A percentile compares a stretch with the other conserved stretches of the same genome.
phyloP scores from a whole-genome alignment of 1,140 invertebrate genomes.

The Physella acuta region DNA sequence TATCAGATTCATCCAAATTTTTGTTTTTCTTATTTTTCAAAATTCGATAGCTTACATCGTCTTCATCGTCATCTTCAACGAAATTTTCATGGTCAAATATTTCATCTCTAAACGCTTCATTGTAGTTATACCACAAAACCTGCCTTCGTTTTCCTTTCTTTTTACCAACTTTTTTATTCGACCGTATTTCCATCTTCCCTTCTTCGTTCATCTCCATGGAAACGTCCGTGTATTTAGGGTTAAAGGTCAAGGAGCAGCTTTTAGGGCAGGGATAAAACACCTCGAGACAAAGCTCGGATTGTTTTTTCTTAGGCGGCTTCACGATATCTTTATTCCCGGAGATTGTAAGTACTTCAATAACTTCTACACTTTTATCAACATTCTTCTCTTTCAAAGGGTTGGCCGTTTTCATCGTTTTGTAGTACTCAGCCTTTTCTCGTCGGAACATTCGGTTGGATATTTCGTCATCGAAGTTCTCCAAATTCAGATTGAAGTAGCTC shows the following conservation, averaged over 20 bases:
- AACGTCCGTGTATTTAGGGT: conserved; percentile 28
- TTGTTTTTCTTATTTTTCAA: not conserved
- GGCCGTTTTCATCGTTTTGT: not conserved
- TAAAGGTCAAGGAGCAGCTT: conserved; percentile 24
- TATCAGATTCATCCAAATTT: not conserved
- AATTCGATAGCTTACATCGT: not conserved
- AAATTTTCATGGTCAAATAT: not conserved
- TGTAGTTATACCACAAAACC: not conserved
- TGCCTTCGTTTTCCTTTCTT: not conserved
- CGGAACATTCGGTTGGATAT: not conserved
- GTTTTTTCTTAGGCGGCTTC: not conserved
- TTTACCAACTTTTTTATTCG: not conserved
- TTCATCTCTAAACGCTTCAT: not conserved
- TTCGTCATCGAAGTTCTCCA: conserved; percentile 1
- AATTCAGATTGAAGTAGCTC: conserved; percentile 24
- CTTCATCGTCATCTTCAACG: not conserved
- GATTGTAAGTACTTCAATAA: not conserved
- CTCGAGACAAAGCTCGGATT: conserved; percentile 11
- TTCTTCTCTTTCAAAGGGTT: not conserved
- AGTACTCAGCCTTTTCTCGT: not conserved
- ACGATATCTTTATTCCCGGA: not conserved
- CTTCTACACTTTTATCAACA: not conserved
- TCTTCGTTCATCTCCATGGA: conserved; percentile 4
- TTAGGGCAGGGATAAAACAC: conserved; percentile 24
- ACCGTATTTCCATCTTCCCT: conserved; percentile 2